Base-by-base conservation (phyloP, 2,113 vertebrate species). In the Podiceps cristatus region DNA sequence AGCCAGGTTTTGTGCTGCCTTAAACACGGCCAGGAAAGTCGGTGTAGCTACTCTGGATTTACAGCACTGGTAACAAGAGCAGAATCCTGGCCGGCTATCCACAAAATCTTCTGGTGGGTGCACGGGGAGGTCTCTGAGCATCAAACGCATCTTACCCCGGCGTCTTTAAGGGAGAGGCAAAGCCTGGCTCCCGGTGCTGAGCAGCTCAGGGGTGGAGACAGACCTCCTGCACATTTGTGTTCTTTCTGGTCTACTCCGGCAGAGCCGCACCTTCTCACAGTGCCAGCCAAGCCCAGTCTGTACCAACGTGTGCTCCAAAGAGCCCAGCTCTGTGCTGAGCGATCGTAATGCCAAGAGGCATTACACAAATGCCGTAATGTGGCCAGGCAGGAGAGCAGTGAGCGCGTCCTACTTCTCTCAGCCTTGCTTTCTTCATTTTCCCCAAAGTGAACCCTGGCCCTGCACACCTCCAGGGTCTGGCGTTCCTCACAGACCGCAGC, bases 331-430 rank as follows among this genome's bases (percentile, higher is more conserved):
- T 86, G 66, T 59, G 64, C 84, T 40, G 45, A 59, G 42, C 2
- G 9, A 42, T 24, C 2, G 1, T 37, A 71, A 31, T 3, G 42
- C 45, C 0, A 0, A 35, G 52, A 73, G 53, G n/a, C n/a, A n/a
- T n/a, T n/a, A n/a, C n/a, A n/a, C n/a, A n/a, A n/a, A n/a, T n/a
- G n/a, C n/a, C n/a, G n/a, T n/a, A n/a, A 45, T 52, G 37, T 29
- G 47, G 23, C 49, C 42, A 1, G 1, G 52, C 18, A 19, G 37
- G n/a, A 93, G 14, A 68, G 44, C 62, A 72, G 25, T 14, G 18
- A 58, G 9, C 75, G 6, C 64, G 73, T 55, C 37, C 62, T 42
- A 10, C 35, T 91, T 79, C 50, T 72, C 64, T 35, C 28, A 56
- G 52, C 44, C 22, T 86, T 90, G 55, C 58, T 27, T 42, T 82